phyloP scores from a whole-genome alignment of 1,140 invertebrate genomes.

The Orius laevigatus region DNA sequence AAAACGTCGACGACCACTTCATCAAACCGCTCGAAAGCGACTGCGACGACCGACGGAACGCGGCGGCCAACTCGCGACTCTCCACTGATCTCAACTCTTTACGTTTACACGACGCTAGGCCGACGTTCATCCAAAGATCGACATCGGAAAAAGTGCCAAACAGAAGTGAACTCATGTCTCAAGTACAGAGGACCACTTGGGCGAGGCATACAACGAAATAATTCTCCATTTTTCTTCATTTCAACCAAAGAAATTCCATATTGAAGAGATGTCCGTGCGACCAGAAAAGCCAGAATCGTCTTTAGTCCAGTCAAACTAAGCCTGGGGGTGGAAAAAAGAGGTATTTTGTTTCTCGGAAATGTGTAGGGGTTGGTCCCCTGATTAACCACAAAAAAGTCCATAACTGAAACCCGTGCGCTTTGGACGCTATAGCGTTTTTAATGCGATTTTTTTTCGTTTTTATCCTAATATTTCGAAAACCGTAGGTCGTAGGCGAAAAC shows the following conservation, averaged over 20 bases:
- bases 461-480: too few relatives aligned
- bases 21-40: constrained; percentile 4
- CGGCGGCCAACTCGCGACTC: not conserved
- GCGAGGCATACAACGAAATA: constrained; percentile 75
- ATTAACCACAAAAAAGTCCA: too few relatives aligned
- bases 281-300: not conserved
- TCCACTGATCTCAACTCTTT: constrained; percentile 20
- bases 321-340: not conserved
- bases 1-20: constrained; percentile 2
- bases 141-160: constrained; percentile 72
- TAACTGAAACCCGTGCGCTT: too few relatives aligned
- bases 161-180: constrained; percentile 64
- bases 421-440: too few relatives aligned
- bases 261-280: not conserved
- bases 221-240: not conserved
- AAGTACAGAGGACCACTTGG: constrained; percentile 61
- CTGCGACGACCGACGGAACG: not conserved
- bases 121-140: constrained; percentile 50
- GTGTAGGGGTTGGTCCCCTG: too few relatives aligned
- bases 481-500: too few relatives aligned
- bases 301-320: too few relatives aligned
- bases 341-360: not conserved
- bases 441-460: too few relatives aligned
- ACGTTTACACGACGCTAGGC: constrained; percentile 1
- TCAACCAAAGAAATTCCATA: not conserved